Evolutionary conservation across 1,140 invertebrate genomes (phyloP), one percentile per base, ranked within the genome.

Genomic region (Caenorhabditis latens): DNA sequence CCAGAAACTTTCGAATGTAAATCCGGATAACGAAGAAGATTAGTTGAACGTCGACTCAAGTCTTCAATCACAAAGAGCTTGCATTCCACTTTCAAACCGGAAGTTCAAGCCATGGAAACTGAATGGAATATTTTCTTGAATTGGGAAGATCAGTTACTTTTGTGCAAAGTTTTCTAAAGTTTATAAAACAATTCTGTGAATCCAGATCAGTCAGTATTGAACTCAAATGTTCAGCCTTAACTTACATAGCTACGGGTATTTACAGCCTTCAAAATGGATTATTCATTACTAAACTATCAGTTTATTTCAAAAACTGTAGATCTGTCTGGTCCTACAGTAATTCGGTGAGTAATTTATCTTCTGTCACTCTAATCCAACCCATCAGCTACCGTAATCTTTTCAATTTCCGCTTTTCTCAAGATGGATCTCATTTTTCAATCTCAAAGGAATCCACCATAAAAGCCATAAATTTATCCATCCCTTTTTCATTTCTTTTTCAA

Each of bases 101-200:
- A 71, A 71, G 65, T 19, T 43, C 65, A 9, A 71, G 65, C 65
- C 65, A 71, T 43, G 14, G 65, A 46, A 71, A 71, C 61, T 65
- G 16, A 40, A 65, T 14, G 50, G 32, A 32, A 32, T 32, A 32
- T 32, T 32, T 2, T 32, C 32, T 1, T 32, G 32, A 32, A 32
- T 1, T 32, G 32, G 32, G 32, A 32, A 32, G 32, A 32, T 32
- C 32, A 32, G 32, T 32, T 32, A 32, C 32, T 32, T 32, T 32
- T 32, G 32, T 32, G 1, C 32, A 32, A 32, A 32, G 32, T 32
- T 32, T 32, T 32, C 32, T 32, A 32, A 32, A 32, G 32, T 32
- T 32, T 32, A 32, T 32, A 32, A 32, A 32, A 32, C 2, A 32
- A 2, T 32, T 1, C 32, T 32, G 32, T 32, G 32, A 32, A 32